Evolutionary conservation across 2,113 vertebrate genomes (phyloP).

Genomic region (Crotalus horridus): DNA sequence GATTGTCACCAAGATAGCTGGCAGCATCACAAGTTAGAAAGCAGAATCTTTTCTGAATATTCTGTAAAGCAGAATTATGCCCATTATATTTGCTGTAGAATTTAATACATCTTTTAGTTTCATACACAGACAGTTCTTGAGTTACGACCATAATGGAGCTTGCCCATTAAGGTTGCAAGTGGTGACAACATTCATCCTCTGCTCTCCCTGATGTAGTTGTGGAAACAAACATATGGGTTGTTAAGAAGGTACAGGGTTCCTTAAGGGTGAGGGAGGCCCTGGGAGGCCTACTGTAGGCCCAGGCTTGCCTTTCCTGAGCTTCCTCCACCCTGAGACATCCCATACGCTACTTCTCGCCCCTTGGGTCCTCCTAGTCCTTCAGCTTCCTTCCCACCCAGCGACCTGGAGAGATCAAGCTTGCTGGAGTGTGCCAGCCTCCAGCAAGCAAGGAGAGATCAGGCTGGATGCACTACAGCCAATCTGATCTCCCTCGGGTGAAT

Average conservation of each 20-base stretch:
- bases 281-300: not conserved
- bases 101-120: not conserved
- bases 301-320: not conserved
- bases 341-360: not conserved
- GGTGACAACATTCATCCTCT: not conserved
- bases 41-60: constrained; percentile 97
- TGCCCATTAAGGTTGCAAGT: not conserved
- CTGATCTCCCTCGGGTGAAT: not conserved
- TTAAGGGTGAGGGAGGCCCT: not conserved
- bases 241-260: not conserved
- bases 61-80: constrained; percentile 72
- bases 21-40: constrained; percentile 91
- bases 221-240: not conserved
- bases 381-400: not conserved
- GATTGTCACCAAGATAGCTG: constrained; percentile 90
- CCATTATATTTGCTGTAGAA: not conserved
- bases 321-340: not conserved
- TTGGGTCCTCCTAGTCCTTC: not conserved
- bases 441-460: not conserved
- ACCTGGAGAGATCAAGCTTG: not conserved
- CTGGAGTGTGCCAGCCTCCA: not conserved
- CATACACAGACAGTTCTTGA: not conserved
- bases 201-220: not conserved
- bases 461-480: not conserved
- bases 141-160: not conserved